Evolutionary conservation across 2,888 invertebrate genomes (phyloP).

Genomic region (Parochlus steinenii): DNA sequence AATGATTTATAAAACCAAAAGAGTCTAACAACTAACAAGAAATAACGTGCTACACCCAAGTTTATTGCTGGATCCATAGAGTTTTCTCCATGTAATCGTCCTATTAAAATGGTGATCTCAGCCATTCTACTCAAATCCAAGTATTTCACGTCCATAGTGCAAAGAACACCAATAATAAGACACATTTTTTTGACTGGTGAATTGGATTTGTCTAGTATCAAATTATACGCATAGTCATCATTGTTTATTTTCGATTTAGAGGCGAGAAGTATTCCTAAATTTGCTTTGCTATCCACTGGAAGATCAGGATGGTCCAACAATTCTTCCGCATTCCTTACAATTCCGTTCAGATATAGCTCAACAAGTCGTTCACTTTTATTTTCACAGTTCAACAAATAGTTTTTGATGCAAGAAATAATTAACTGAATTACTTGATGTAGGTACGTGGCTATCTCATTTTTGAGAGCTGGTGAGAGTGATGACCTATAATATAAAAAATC

Average conservation of each 20-base stretch:
- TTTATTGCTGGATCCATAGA: not conserved
- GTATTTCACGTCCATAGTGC: conserved; percentile 17
- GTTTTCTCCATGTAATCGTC: conserved; percentile 16
- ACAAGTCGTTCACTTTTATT: not conserved
- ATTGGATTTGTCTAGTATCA: not conserved
- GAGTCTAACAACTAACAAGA: too few species aligned
- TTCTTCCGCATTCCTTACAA: conserved; percentile 18
- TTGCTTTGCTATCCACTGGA: conserved; percentile 47
- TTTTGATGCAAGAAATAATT: not conserved
- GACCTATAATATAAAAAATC: too few species aligned
- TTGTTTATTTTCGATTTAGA: conserved; percentile 31
- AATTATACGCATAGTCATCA: conserved; percentile 17
- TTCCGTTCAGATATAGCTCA: too few species aligned
- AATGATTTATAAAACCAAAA: too few species aligned
- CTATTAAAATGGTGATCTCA: conserved; percentile 18
- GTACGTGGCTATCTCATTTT: conserved; percentile 24
- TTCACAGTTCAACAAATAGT: not conserved
- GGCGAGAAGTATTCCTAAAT: conserved; percentile 40
- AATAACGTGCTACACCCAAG: conserved; percentile 22
- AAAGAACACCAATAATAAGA: conserved; percentile 22
- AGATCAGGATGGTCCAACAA: conserved; percentile 34
- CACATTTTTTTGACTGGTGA: conserved; percentile 16
- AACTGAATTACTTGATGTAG: conserved; percentile 31
- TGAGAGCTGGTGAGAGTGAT: conserved; percentile 1
- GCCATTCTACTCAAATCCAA: conserved; percentile 10